These are phyloP conservation scores for Thymelicus sylvestris DNA, from an alignment of 2,888 invertebrate species.

Conservation along the genomic window DNA sequence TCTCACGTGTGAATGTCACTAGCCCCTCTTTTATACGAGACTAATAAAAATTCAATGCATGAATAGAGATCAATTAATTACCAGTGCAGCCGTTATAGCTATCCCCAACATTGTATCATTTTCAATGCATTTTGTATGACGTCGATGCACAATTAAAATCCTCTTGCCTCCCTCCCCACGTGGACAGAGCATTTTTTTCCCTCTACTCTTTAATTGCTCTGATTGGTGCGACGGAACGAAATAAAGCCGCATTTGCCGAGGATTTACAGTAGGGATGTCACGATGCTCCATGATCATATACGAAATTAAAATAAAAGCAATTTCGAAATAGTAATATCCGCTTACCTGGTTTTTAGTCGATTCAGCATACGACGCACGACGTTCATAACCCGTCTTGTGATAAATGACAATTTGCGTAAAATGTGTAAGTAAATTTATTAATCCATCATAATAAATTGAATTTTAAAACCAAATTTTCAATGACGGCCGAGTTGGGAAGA, in stretches of 20 bases:
- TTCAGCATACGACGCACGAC: too few relatives aligned
- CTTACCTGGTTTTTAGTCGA: too few relatives aligned
- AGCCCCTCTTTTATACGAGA: not conserved
- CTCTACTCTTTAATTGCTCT: conserved; percentile 72
- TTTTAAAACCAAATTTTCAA: too few relatives aligned
- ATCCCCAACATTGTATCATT: conserved; percentile 21
- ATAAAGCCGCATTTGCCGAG: conserved; percentile 66
- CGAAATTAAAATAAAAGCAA: not conserved
- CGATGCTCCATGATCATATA: not conserved
- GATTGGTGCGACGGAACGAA: conserved; percentile 73
- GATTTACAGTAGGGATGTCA: conserved; percentile 52
- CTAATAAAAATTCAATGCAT: not conserved
- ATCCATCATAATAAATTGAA: too few relatives aligned
- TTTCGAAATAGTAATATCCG: too few relatives aligned
- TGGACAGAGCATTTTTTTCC: conserved; percentile 57
- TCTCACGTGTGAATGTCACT: not conserved
- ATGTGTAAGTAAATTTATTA: too few relatives aligned
- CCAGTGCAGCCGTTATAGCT: conserved; percentile 8
- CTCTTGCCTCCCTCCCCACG: conserved; percentile 28
- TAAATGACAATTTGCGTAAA: too few relatives aligned
- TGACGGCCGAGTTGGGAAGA: too few relatives aligned
- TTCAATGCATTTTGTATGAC: conserved; percentile 37
- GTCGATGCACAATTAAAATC: conserved; percentile 34
- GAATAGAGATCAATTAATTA: conserved; percentile 1
- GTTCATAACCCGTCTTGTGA: too few relatives aligned